phyloP scores from a whole-genome alignment of 1,140 invertebrate species.

The Idris sp. region DNA sequence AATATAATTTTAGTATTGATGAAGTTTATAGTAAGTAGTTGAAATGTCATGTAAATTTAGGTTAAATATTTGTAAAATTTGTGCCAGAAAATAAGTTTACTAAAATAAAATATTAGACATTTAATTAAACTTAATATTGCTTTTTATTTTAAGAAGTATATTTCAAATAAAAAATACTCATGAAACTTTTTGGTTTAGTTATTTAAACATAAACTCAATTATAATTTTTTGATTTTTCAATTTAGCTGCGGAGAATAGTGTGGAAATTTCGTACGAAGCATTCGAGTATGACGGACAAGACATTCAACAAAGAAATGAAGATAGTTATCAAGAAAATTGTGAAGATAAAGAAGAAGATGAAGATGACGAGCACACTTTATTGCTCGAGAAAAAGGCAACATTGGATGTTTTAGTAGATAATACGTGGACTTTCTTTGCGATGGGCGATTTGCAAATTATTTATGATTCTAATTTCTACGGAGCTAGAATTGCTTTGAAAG shows the following conservation, averaged over 20 bases:
- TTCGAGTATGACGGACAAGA: slow-evolving; percentile 63
- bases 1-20: too few species aligned
- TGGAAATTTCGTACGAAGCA: slow-evolving; percentile 68
- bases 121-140: too few species aligned
- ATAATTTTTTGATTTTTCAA: too few species aligned
- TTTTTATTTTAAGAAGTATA: too few species aligned
- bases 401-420: slow-evolving; percentile 45
- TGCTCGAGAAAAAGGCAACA: slow-evolving; percentile 75
- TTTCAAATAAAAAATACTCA: too few species aligned
- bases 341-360: slow-evolving; percentile 72
- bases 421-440: slow-evolving; percentile 67
- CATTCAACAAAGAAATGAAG: slow-evolving; percentile 65
- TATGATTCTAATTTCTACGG: slow-evolving; percentile 79
- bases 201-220: too few species aligned
- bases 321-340: slow-evolving; percentile 66
- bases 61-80: too few species aligned
- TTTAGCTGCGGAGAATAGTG: slow-evolving; percentile 32
- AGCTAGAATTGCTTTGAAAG: slow-evolving; percentile 74
- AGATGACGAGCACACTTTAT: slow-evolving; percentile 68
- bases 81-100: too few species aligned
- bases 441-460: slow-evolving; percentile 77
- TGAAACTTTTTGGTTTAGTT: too few species aligned
- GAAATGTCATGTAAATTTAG: too few species aligned
- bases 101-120: too few species aligned
- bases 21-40: too few species aligned